Percentiles rank a stretch among this genome's conserved stretches.
Conservation (phyloP, 2,113 vertebrate genomes). For the Columba livia region DNA sequence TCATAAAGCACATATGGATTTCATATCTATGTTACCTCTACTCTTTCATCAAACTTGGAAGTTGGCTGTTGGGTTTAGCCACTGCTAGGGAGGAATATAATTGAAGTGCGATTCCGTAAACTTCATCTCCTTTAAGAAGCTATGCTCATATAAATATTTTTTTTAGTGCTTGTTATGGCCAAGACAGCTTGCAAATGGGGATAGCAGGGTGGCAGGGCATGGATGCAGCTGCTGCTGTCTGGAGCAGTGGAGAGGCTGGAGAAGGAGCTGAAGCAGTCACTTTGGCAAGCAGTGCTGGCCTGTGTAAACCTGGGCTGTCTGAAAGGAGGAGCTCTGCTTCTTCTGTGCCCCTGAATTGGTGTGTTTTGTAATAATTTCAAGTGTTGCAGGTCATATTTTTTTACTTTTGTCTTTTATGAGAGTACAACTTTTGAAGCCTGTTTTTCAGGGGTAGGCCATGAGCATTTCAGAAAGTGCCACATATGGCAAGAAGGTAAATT, state of each 20-base stretch:
- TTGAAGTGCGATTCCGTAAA: neutral
- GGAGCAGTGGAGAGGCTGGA: neutral
- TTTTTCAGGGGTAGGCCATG: neutral
- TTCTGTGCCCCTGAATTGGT: neutral
- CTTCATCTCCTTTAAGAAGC: neutral
- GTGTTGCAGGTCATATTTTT: neutral
- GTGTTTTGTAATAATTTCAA: neutral
- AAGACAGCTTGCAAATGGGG: neutral
- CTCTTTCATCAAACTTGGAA: neutral
- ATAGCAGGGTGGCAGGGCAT: neutral
- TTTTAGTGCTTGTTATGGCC: neutral
- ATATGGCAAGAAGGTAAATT: neutral
- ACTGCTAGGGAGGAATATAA: neutral
- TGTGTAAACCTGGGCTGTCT: neutral
- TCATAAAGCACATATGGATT: neutral
- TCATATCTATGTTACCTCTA: neutral
- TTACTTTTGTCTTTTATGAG: neutral
- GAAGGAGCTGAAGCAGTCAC: neutral
- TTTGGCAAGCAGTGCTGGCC: neutral
- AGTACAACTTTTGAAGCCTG: neutral
- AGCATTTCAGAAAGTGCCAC: neutral
- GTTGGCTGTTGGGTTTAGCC: neutral
- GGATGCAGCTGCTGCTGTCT: neutral
- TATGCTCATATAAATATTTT: neutral
- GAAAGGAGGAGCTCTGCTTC: neutral